phyloP scores from a whole-genome alignment of 2,888 invertebrate species.

The Diarsia brunnea region DNA sequence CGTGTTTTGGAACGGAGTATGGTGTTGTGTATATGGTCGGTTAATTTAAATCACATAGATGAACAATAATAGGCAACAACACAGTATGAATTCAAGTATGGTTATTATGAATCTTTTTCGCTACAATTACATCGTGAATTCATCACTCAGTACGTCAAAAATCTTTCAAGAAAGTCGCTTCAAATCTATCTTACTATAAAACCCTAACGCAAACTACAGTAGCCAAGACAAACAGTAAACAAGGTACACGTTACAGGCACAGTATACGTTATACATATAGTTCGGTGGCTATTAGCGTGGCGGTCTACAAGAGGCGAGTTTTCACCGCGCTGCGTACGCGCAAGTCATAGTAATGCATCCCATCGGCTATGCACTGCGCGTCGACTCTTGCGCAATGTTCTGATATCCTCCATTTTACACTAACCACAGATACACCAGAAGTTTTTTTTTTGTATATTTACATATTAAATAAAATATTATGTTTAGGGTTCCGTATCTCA shows the following conservation, averaged over 20 bases:
- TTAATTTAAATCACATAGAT: too few species aligned
- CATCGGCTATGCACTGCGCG: conserved; percentile 64
- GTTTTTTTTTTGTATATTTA: conserved; percentile 42
- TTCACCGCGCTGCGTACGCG: conserved; percentile 65
- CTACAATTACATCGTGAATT: not conserved
- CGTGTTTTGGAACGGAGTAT: too few species aligned
- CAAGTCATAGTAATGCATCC: conserved; percentile 60
- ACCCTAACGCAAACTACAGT: not conserved
- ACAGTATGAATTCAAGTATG: too few species aligned
- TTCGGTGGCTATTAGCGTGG: conserved; percentile 50
- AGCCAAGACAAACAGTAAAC: conserved; percentile 18
- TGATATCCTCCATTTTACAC: conserved; percentile 66
- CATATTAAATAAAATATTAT: too few species aligned
- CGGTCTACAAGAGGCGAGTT: conserved; percentile 49
- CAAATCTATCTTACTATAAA: too few species aligned
- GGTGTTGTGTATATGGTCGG: too few species aligned
- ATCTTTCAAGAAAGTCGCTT: not conserved
- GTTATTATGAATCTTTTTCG: too few species aligned
- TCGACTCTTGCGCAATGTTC: conserved; percentile 71
- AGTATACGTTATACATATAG: conserved; percentile 35
- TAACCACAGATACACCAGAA: conserved; percentile 56
- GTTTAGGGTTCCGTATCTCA: too few species aligned
- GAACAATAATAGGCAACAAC: too few species aligned
- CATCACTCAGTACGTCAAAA: not conserved
- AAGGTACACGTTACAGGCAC: too few species aligned